These are phyloP conservation scores for Hofmannophila pseudospretella DNA, from an alignment of 2,888 invertebrate species.

Conservation along the genomic window DNA sequence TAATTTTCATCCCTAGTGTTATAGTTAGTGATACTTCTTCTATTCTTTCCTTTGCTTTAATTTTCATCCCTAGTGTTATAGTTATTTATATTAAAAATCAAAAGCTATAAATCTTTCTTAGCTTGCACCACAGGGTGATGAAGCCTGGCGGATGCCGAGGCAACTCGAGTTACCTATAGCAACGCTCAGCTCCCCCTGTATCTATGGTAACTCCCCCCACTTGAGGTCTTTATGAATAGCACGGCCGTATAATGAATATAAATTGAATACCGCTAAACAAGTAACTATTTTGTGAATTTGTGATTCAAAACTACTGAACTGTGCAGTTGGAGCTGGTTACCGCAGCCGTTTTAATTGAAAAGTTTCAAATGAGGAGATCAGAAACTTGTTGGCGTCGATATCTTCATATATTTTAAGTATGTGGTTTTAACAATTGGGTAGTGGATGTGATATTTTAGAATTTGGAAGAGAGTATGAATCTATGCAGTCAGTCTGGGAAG, in stretches of 20 bases:
- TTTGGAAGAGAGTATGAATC: no score
- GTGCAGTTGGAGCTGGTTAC: constrained; percentile 15
- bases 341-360: constrained; percentile 28
- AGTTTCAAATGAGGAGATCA: constrained; percentile 18
- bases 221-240: constrained; percentile 53
- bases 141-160: constrained; percentile 37
- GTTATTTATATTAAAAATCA: no score
- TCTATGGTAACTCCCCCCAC: constrained; percentile 53
- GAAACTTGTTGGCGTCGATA: no score
- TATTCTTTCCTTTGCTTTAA: no score
- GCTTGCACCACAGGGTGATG: constrained; percentile 3
- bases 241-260: constrained; percentile 47
- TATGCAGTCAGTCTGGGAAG: no score
- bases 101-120: constrained; percentile 7
- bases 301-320: constrained; percentile 32
- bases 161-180: constrained; percentile 61
- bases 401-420: no score
- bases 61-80: no score
- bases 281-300: constrained; percentile 41
- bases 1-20: no score
- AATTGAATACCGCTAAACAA: constrained; percentile 38
- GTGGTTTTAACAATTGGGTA: no score
- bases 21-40: no score
- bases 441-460: no score
- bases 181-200: constrained; percentile 45